phyloP scores from a whole-genome alignment of 2,888 invertebrate species.

The Fragum fragum region DNA sequence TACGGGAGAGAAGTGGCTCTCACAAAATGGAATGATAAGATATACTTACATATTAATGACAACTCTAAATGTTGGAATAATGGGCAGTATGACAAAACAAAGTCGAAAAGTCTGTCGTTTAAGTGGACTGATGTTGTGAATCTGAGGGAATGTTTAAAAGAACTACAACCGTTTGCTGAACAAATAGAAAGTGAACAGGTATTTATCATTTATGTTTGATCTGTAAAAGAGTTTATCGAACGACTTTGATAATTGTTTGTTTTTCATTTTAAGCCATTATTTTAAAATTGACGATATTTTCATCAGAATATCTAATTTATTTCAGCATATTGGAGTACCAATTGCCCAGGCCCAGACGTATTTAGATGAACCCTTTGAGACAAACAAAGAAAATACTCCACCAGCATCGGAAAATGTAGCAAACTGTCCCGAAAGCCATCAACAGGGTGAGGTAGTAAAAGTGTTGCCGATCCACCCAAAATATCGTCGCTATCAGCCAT shows the following conservation, averaged over 20 bases:
- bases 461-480: background rate
- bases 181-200: conserved; percentile 34
- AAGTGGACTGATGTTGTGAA: conserved; percentile 18
- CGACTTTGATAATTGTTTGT: no score
- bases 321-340: conserved; percentile 10
- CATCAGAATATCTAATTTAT: background rate
- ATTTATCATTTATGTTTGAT: no score
- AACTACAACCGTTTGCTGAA: conserved; percentile 26
- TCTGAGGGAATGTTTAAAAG: conserved; percentile 2
- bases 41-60: conserved; percentile 33
- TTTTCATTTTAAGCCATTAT: no score
- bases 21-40: conserved; percentile 34
- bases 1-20: conserved; percentile 27
- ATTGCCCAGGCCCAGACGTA: background rate
- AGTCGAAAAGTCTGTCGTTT: conserved; percentile 26
- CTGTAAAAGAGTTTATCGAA: no score
- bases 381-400: conserved; percentile 1
- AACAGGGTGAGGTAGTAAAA: background rate
- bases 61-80: conserved; percentile 37
- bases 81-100: conserved; percentile 28
- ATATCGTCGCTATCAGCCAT: conserved; percentile 20
- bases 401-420: background rate
- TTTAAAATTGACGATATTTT: background rate
- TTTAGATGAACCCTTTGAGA: conserved; percentile 2
- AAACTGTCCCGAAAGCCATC: background rate